phyloP scores from a whole-genome alignment of 2,797 vertebrate genomes.

The Paramormyrops hopkinsi region DNA sequence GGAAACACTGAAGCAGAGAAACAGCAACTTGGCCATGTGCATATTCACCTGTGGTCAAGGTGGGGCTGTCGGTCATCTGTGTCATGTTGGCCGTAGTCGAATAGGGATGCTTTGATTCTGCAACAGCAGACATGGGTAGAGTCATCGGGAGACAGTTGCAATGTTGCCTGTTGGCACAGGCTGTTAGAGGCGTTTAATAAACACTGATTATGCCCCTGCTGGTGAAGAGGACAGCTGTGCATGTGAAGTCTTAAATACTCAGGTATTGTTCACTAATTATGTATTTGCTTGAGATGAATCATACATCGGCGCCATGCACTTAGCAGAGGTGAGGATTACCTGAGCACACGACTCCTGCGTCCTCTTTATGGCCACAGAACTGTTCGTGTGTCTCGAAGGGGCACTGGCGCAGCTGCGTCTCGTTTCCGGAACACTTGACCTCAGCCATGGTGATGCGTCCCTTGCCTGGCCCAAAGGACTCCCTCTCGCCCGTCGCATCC shows the following conservation, averaged over 20 bases:
- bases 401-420: slow-evolving; percentile 58
- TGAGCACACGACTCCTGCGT: slow-evolving; percentile 62
- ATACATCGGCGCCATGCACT: not conserved
- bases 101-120: not conserved
- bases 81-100: not conserved
- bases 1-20: not conserved
- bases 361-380: slow-evolving; percentile 67
- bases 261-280: not conserved
- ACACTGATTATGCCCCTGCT: not conserved
- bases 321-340: slow-evolving; percentile 39
- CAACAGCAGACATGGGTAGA: not conserved
- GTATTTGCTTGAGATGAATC: not conserved
- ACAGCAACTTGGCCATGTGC: not conserved
- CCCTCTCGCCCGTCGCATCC: slow-evolving; percentile 45
- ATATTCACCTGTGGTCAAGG: not conserved
- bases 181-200: not conserved
- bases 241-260: not conserved
- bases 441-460: slow-evolving; percentile 55
- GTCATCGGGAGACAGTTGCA: too few species aligned
- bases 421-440: slow-evolving; percentile 57
- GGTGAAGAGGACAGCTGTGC: not conserved
- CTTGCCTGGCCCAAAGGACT: slow-evolving; percentile 43
- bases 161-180: not conserved
- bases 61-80: not conserved
- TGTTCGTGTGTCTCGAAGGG: not conserved